These are phyloP conservation scores for Belgica antarctica DNA, from an alignment of 2,888 invertebrate genomes.

Conservation along the genomic window DNA sequence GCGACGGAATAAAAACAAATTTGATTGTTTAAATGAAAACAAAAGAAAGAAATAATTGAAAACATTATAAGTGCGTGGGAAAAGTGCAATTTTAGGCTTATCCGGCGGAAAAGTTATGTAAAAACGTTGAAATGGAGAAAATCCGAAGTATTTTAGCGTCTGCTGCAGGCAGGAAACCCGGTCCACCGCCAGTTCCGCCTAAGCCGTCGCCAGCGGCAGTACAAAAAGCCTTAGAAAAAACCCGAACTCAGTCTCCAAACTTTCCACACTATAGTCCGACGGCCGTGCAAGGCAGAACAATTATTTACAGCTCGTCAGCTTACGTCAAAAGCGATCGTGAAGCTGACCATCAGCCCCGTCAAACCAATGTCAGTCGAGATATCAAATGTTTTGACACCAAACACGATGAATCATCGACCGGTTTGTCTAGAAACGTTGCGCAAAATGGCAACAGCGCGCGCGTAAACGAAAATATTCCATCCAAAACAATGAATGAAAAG, in stretches of 20 bases:
- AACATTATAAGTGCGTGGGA: not conserved
- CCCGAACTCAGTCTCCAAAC: conserved; percentile 52
- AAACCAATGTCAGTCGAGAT: conserved; percentile 24
- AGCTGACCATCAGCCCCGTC: not conserved
- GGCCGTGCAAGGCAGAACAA: conserved; percentile 51
- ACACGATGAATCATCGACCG: conserved; percentile 37
- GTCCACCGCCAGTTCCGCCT: conserved; percentile 79
- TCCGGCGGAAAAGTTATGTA: too few relatives aligned
- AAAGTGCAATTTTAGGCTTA: too few relatives aligned
- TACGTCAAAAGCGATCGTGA: conserved; percentile 48
- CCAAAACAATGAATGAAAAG: not conserved
- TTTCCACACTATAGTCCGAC: not conserved
- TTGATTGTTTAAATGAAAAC: not conserved
- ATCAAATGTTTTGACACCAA: conserved; percentile 42
- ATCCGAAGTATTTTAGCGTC: conserved; percentile 24
- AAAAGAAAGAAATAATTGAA: conserved; percentile 7
- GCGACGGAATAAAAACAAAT: not conserved
- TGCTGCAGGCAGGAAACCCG: conserved; percentile 56
- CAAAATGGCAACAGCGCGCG: conserved; percentile 40
- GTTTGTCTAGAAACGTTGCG: not conserved
- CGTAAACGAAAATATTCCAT: not conserved
- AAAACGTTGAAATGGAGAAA: too few relatives aligned
- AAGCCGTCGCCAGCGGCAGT: conserved; percentile 72
- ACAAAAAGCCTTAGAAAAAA: conserved; percentile 70
- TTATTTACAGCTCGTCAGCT: conserved; percentile 55